phyloP scores from a whole-genome alignment of 2,888 invertebrate species.

The Drosophila cracens region DNA sequence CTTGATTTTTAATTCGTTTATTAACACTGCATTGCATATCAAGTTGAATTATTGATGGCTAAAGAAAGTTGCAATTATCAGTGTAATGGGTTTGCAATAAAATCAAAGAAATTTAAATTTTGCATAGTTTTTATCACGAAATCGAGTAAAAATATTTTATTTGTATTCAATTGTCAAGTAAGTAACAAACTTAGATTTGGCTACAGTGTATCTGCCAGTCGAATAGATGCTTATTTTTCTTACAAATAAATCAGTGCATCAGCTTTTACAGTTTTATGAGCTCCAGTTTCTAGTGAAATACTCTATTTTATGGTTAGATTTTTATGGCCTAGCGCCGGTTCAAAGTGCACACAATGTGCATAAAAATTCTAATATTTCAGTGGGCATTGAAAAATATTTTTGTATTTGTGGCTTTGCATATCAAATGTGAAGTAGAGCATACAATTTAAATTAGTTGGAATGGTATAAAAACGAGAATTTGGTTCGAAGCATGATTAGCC shows the following conservation, averaged over 20 bases:
- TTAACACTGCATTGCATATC: constrained; percentile 38
- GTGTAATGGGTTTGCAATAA: not conserved
- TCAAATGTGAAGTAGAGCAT: constrained; percentile 62
- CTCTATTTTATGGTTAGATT: constrained; percentile 19
- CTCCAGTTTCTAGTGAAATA: constrained; percentile 36
- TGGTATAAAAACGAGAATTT: constrained; percentile 35
- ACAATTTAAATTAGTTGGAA: constrained; percentile 67
- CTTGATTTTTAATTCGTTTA: constrained; percentile 31
- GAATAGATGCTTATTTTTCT: not conserved
- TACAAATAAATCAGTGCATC: constrained; percentile 39
- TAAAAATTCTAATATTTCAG: constrained; percentile 32
- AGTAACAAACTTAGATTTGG: not conserved
- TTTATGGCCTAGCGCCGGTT: constrained; percentile 53
- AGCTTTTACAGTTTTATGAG: constrained; percentile 33
- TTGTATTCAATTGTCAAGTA: not conserved
- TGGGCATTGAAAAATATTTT: constrained; percentile 14
- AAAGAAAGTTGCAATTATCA: constrained; percentile 47
- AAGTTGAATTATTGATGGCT: constrained; percentile 22
- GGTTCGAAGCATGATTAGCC: constrained; percentile 42
- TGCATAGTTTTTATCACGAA: not conserved
- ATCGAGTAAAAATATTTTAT: not conserved
- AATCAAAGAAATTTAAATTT: not conserved
- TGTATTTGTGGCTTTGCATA: constrained; percentile 60
- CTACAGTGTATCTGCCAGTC: not conserved
- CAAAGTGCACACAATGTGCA: constrained; percentile 52